phyloP scores from a whole-genome alignment of 1,140 invertebrate species.

The Meteorus sp. region DNA sequence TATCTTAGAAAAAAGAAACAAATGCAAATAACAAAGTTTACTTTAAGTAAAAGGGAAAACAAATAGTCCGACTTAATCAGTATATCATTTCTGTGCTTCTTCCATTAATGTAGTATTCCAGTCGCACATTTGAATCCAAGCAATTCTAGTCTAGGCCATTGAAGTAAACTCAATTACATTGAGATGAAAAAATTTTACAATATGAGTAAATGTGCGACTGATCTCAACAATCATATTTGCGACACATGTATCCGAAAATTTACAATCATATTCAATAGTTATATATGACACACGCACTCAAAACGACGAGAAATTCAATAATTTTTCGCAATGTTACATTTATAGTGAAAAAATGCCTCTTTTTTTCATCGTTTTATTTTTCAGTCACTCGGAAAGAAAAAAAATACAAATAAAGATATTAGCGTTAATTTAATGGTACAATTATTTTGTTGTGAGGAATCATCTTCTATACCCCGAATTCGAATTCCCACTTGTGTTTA shows the following conservation, averaged over 20 bases:
- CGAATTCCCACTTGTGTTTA: conserved; percentile 35
- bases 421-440: conserved; percentile 2
- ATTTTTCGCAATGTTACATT: too few species aligned
- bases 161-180: conserved; percentile 1
- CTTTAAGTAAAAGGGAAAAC: too few species aligned
- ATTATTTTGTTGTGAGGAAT: conserved; percentile 23
- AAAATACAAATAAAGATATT: conserved; percentile 28
- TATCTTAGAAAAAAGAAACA: too few species aligned
- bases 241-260: too few species aligned
- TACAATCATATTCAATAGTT: too few species aligned
- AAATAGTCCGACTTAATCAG: too few species aligned
- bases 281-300: too few species aligned
- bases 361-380: conserved; percentile 19
- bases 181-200: too few species aligned
- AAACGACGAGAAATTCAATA: too few species aligned
- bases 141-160: conserved; percentile 9
- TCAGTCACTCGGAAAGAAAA: conserved; percentile 23
- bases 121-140: not conserved
- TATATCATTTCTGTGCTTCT: not conserved
- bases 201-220: too few species aligned
- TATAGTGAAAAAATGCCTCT: conserved; percentile 11
- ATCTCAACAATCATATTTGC: too few species aligned
- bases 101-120: conserved; percentile 2
- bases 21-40: too few species aligned
- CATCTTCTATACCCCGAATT: conserved; percentile 41